Conservation (phyloP, 2,888 invertebrate genomes). For the Tricholauxania praeusta region DNA sequence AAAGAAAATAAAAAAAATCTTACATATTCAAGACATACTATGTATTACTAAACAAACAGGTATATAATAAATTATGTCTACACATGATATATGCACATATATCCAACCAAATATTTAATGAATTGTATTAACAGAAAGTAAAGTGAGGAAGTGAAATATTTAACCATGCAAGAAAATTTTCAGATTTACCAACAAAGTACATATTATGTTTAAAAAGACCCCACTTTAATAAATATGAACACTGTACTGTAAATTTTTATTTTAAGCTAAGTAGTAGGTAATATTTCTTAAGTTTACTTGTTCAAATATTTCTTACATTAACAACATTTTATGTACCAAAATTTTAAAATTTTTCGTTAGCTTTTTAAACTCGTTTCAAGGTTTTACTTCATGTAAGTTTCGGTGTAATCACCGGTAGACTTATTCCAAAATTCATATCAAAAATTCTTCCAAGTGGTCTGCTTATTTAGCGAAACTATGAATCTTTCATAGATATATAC, state of each 20-base stretch:
- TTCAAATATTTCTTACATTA: background rate
- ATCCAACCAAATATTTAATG: background rate
- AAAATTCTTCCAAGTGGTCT: too few relatives aligned
- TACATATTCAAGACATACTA: slow-evolving; percentile 3
- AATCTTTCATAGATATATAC: too few relatives aligned
- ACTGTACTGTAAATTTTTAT: too few relatives aligned
- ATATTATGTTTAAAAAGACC: background rate
- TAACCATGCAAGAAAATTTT: background rate
- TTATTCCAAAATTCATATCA: too few relatives aligned
- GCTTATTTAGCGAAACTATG: too few relatives aligned
- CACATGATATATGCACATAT: background rate
- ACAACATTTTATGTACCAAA: slow-evolving; percentile 24
- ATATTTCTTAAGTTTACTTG: slow-evolving; percentile 20
- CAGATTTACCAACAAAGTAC: slow-evolving; percentile 16
- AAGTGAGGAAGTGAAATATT: background rate
- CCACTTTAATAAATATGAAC: too few relatives aligned
- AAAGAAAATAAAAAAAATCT: background rate
- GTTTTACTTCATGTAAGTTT: too few relatives aligned
- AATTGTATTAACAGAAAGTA: background rate
- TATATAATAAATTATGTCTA: slow-evolving; percentile 1
- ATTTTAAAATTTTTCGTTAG: background rate
- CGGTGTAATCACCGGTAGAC: too few relatives aligned
- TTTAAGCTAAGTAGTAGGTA: too few relatives aligned
- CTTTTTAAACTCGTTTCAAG: too few relatives aligned
- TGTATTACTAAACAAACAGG: slow-evolving; percentile 12